These are phyloP conservation scores for Zaprionus ghesquierei DNA, from an alignment of 1,140 invertebrate genomes.

Conservation along the genomic window DNA sequence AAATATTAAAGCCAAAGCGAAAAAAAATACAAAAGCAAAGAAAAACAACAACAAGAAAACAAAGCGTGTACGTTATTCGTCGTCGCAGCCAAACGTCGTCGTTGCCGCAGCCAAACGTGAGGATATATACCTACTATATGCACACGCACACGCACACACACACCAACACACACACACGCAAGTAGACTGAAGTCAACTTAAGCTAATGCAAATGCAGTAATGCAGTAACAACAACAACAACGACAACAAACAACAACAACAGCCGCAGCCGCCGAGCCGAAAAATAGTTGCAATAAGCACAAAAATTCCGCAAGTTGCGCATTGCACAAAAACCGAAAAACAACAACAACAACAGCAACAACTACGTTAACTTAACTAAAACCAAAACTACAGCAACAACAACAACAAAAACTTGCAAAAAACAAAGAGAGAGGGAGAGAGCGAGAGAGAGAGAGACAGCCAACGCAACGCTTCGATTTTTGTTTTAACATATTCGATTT, in stretches of 20 bases:
- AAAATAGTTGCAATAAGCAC: conserved; percentile 26
- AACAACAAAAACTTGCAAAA: not conserved
- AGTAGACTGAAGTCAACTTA: not conserved
- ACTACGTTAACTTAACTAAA: not conserved
- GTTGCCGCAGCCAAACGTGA: conserved; percentile 32
- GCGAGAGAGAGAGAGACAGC: not conserved
- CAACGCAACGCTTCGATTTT: not conserved
- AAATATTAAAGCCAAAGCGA: not conserved
- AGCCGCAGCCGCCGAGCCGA: conserved; percentile 14
- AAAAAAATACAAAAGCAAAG: not conserved
- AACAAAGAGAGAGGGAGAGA: too few relatives aligned
- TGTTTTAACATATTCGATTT: not conserved
- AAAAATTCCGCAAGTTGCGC: conserved; percentile 20
- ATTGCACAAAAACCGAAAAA: conserved; percentile 7
- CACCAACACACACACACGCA: not conserved
- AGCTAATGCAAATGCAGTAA: conserved; percentile 16
- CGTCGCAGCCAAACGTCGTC: conserved; percentile 21
- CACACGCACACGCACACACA: conserved; percentile 1
- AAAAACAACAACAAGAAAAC: conserved; percentile 14
- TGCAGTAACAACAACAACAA: conserved; percentile 5
- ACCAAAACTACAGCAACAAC: conserved; percentile 3
- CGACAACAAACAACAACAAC: conserved; percentile 10
- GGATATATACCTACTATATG: conserved; percentile 32
- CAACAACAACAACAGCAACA: conserved; percentile 1
- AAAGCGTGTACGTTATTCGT: conserved; percentile 34